A percentile compares a stretch with the other conserved stretches of the same genome.
These are phyloP conservation scores for Chelonoidis abingdonii DNA, from an alignment of 2,113 vertebrate genomes.

Conservation along the genomic window DNA sequence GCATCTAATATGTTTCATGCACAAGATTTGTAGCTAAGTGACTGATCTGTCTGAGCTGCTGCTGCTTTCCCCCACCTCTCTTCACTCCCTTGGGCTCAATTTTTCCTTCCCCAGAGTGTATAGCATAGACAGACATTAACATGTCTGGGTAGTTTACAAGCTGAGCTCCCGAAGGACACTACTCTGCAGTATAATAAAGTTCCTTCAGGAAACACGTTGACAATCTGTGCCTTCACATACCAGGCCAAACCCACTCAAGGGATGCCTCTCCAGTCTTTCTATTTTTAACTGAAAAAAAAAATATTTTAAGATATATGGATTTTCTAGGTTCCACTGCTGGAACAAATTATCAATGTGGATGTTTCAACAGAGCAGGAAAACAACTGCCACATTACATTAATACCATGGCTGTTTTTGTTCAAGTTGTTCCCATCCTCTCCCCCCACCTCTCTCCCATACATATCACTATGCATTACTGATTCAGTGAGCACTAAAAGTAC, in stretches of 20 bases:
- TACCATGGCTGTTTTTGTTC: neutral
- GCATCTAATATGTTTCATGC: neutral
- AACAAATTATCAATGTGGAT: conserved; percentile 44
- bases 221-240: conserved; percentile 71
- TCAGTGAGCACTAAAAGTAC: neutral
- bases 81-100: neutral
- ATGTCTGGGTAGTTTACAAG: conserved; percentile 41
- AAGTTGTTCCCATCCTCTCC: neutral
- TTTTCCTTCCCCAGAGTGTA: neutral
- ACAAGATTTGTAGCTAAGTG: neutral
- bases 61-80: neutral
- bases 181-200: neutral
- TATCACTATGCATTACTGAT: neutral
- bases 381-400: conserved; percentile 59
- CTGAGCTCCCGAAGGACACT: conserved; percentile 21
- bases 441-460: fast-evolving
- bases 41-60: neutral
- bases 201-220: conserved; percentile 36
- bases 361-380: conserved; percentile 66
- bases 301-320: conserved; percentile 45
- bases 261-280: conserved; percentile 73
- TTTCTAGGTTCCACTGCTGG: conserved; percentile 49
- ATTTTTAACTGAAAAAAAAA: conserved; percentile 77
- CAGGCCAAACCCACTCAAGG: conserved; percentile 77
- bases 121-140: conserved; percentile 26